phyloP scores from a whole-genome alignment of 1,140 invertebrate genomes.

The Lamellibrachia luymesi region DNA sequence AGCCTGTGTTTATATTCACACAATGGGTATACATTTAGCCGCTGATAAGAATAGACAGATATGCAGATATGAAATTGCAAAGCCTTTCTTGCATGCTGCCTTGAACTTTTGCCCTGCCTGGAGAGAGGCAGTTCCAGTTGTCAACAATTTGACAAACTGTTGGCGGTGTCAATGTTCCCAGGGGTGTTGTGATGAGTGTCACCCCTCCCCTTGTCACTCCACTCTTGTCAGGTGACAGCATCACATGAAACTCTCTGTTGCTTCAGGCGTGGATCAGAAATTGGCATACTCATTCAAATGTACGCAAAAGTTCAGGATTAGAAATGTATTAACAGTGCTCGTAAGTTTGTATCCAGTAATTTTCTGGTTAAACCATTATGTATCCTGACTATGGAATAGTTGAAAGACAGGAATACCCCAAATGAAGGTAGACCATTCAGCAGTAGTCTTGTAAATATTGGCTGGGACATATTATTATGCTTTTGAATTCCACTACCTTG shows the following conservation, averaged over 20 bases:
- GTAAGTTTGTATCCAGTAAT: neutral
- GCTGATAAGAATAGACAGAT: neutral
- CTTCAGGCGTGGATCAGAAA: too few species aligned
- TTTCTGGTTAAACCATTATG: neutral
- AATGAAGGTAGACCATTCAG: neutral
- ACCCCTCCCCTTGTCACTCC: neutral
- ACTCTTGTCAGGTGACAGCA: neutral
- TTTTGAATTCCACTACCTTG: too few species aligned
- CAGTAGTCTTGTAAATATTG: too few species aligned
- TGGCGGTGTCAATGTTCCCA: neutral
- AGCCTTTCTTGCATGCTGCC: neutral
- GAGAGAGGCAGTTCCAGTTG: neutral
- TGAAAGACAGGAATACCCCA: neutral
- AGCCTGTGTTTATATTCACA: neutral
- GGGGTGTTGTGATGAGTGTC: neutral
- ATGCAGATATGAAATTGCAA: conserved; percentile 1
- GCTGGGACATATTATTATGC: too few species aligned
- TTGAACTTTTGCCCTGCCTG: neutral
- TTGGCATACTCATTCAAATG: neutral
- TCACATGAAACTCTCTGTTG: neutral
- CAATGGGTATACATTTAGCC: neutral
- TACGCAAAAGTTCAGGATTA: neutral
- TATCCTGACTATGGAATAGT: neutral
- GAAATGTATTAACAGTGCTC: neutral
- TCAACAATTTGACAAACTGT: neutral